phyloP scores from a whole-genome alignment of 2,113 vertebrate genomes.

The Anolis sagrei region DNA sequence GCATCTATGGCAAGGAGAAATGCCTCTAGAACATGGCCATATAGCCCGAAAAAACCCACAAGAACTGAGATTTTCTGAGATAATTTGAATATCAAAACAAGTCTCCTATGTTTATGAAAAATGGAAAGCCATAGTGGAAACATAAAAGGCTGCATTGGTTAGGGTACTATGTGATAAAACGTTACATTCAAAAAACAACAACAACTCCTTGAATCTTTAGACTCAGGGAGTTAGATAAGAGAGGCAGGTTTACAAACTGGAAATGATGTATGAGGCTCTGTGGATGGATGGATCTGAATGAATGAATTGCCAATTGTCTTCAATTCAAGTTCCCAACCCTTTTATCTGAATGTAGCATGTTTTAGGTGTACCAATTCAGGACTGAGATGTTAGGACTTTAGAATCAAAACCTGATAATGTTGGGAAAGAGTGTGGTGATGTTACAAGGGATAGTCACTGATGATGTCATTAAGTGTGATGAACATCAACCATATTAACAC shows the following conservation, averaged over 20 bases:
- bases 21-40: no score
- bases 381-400: no score
- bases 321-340: not conserved
- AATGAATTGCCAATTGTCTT: not conserved
- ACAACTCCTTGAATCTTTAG: no score
- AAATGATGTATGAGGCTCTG: not conserved
- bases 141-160: not conserved
- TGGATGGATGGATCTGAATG: not conserved
- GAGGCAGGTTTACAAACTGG: not conserved
- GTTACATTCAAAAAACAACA: not conserved
- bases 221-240: not conserved
- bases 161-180: not conserved
- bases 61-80: slow-evolving; percentile 2
- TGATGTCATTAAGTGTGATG: no score
- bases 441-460: no score
- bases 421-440: no score
- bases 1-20: no score
- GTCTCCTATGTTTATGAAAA: not conserved
- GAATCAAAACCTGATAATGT: no score
- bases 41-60: no score
- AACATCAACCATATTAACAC: no score
- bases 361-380: no score
- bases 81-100: not conserved
- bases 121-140: not conserved
- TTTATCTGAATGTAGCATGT: no score